These are phyloP conservation scores for Perca fluviatilis DNA, from an alignment of 2,113 vertebrate species.

Conservation along the genomic window DNA sequence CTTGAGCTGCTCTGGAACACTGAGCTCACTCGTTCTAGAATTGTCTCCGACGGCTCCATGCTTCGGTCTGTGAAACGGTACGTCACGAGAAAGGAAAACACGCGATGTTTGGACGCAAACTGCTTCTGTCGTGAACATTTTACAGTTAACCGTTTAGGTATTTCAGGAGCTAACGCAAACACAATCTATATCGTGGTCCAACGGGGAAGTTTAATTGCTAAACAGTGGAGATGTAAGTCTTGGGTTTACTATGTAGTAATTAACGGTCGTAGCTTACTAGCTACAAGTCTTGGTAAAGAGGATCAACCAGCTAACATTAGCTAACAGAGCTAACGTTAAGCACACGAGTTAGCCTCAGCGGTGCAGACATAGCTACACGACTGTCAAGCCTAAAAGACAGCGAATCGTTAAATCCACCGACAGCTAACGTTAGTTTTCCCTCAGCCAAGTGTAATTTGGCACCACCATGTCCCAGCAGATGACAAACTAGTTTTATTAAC, in stretches of 20 bases:
- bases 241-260: not conserved
- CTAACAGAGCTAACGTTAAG: slow-evolving; percentile 45
- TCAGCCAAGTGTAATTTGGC: not conserved
- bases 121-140: slow-evolving; percentile 11
- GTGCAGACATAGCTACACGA: not conserved
- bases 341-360: slow-evolving; percentile 64
- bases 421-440: not conserved
- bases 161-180: slow-evolving; percentile 10
- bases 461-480: not conserved
- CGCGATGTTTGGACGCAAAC: slow-evolving; percentile 56
- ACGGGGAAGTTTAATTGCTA: slow-evolving; percentile 31
- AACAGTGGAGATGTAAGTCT: slow-evolving; percentile 76
- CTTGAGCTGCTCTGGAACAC: not conserved
- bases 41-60: not conserved
- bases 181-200: not conserved
- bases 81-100: slow-evolving; percentile 42
- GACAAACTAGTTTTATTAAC: not conserved
- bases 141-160: slow-evolving; percentile 59
- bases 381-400: slow-evolving; percentile 14
- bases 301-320: slow-evolving; percentile 33
- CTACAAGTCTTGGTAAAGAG: not conserved
- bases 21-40: slow-evolving; percentile 35
- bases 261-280: not conserved
- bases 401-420: not conserved
- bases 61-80: not conserved